phyloP scores from a whole-genome alignment of 1,140 invertebrate species.

The Tachypleus tridentatus region DNA sequence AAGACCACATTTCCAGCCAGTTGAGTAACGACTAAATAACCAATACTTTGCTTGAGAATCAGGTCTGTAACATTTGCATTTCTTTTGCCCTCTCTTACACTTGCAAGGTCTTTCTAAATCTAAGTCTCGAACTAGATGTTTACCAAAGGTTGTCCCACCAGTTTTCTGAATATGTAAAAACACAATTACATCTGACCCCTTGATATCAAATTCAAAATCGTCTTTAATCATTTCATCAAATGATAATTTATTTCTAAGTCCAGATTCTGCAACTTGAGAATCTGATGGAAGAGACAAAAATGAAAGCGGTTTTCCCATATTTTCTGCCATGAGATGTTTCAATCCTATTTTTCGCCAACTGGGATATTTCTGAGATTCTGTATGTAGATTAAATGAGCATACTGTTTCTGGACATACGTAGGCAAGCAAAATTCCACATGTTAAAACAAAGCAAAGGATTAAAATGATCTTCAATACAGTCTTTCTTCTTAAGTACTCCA shows the following conservation, averaged over 20 bases:
- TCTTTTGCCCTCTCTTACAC: constrained; percentile 69
- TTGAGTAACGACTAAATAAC: constrained; percentile 96
- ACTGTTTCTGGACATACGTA: constrained; percentile 78
- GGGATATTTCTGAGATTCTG: constrained; percentile 30
- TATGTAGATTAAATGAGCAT: constrained; percentile 53
- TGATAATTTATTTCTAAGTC: constrained; percentile 19
- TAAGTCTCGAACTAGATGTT: constrained; percentile 84
- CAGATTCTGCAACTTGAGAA: neutral
- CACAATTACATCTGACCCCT: constrained; percentile 90
- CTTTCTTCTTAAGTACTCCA: too few relatives aligned
- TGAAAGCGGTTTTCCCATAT: constrained; percentile 30
- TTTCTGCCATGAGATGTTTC: constrained; percentile 61
- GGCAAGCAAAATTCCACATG: too few relatives aligned
- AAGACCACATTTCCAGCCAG: constrained; percentile 96
- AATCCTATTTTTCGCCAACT: constrained; percentile 35
- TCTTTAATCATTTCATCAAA: constrained; percentile 25
- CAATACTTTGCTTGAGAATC: constrained; percentile 52
- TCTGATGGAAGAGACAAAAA: constrained; percentile 15
- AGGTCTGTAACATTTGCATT: constrained; percentile 62
- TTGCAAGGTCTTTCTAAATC: constrained; percentile 75
- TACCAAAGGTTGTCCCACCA: constrained; percentile 85
- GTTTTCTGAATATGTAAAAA: constrained; percentile 98
- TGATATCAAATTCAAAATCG: constrained; percentile 39
- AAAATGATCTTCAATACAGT: too few relatives aligned
- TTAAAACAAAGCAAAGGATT: too few relatives aligned